These are phyloP conservation scores for Cheilosia scutellata DNA, from an alignment of 2,888 invertebrate species.

Conservation along the genomic window DNA sequence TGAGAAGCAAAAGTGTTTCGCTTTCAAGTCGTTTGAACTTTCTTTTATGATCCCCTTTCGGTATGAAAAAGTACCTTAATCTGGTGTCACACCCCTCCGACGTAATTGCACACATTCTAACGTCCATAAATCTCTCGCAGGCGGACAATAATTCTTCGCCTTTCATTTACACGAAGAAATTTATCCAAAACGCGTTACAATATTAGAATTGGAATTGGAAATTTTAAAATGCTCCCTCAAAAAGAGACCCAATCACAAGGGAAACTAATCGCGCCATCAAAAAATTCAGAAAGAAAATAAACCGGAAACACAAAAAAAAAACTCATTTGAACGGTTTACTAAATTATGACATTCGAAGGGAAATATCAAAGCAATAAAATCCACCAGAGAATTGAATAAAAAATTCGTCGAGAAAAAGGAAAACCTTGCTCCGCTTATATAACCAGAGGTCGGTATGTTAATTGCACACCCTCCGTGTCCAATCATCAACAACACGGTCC, in stretches of 20 bases:
- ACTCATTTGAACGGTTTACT: conserved; percentile 47
- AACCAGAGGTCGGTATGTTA: conserved; percentile 64
- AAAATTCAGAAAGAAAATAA: conserved; percentile 5
- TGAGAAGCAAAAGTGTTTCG: no score
- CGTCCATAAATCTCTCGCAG: conserved; percentile 67
- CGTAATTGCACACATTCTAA: conserved; percentile 31
- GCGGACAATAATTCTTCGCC: conserved; percentile 65
- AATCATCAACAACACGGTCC: conserved; percentile 65
- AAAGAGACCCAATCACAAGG: conserved; percentile 6
- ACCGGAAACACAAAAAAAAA: conserved; percentile 57
- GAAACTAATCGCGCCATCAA: conserved; percentile 62
- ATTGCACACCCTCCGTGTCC: conserved; percentile 74
- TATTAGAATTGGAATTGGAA: conserved; percentile 58
- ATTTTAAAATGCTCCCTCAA: conserved; percentile 44
- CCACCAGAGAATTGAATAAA: conserved; percentile 67
- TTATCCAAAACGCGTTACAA: conserved; percentile 38
- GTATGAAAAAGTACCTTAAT: conserved; percentile 46
- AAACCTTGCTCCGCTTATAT: conserved; percentile 15
- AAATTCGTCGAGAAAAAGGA: conserved; percentile 15
- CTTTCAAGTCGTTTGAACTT: no score
- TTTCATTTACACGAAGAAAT: conserved; percentile 53
- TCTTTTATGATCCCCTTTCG: neutral
- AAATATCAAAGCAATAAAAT: conserved; percentile 73
- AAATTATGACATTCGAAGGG: conserved; percentile 71
- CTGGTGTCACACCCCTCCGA: conserved; percentile 29